These are phyloP conservation scores for Corythoichthys haematopterus DNA, from an alignment of 2,113 vertebrate genomes.

Conservation along the genomic window DNA sequence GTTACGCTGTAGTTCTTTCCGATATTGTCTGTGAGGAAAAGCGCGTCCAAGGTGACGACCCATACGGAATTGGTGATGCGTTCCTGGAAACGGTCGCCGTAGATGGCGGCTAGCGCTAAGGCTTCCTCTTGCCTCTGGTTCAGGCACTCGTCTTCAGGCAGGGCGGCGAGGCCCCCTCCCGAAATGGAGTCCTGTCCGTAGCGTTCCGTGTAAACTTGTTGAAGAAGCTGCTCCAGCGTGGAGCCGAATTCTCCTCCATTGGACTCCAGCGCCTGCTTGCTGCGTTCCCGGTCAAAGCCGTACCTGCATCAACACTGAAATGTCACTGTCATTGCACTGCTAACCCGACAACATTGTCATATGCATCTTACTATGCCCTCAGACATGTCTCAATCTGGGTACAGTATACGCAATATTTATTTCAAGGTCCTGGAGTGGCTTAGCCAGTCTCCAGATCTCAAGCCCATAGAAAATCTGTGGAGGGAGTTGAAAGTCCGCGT, in stretches of 20 bases:
- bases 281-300: conserved; percentile 84
- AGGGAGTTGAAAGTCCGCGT: too few species aligned
- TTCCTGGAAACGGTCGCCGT: conserved; percentile 86
- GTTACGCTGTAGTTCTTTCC: neutral
- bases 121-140: conserved; percentile 86
- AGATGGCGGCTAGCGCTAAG: conserved; percentile 87
- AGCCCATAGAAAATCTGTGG: too few species aligned
- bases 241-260: conserved; percentile 84
- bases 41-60: conserved; percentile 80
- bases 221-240: conserved; percentile 83
- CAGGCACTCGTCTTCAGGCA: conserved; percentile 77
- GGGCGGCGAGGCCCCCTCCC: conserved; percentile 48
- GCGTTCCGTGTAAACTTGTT: conserved; percentile 80
- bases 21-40: conserved; percentile 26
- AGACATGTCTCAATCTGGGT: too few species aligned
- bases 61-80: conserved; percentile 86
- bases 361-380: too few species aligned
- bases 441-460: too few species aligned
- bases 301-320: conserved; percentile 69
- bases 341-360: too few species aligned
- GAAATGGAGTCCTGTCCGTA: conserved; percentile 73
- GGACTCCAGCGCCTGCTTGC: conserved; percentile 73
- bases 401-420: too few species aligned
- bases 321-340: too few species aligned
- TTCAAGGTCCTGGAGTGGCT: too few species aligned